phyloP scores from a whole-genome alignment of 2,113 vertebrate species.

The Talpa occidentalis region DNA sequence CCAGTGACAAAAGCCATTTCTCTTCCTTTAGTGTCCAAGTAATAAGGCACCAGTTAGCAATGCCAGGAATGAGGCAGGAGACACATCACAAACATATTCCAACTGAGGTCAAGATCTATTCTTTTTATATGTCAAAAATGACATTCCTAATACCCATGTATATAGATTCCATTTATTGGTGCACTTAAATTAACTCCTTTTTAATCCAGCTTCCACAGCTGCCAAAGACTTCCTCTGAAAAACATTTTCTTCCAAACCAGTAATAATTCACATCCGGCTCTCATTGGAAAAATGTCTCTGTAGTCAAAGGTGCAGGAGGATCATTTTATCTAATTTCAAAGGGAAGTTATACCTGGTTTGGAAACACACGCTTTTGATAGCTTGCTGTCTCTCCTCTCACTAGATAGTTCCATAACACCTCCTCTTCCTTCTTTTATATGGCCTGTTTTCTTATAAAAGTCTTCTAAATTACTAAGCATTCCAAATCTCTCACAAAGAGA shows the following conservation, averaged over 20 bases:
- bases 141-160: constrained; percentile 38
- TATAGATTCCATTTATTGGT: constrained; percentile 54
- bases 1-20: neutral
- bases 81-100: neutral
- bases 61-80: neutral
- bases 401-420: neutral
- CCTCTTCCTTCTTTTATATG: neutral
- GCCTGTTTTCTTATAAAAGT: constrained; percentile 1
- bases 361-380: constrained; percentile 19
- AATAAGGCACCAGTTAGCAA: constrained; percentile 18
- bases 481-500: neutral
- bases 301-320: neutral
- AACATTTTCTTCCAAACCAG: constrained; percentile 24
- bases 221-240: constrained; percentile 42
- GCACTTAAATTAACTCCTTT: constrained; percentile 61
- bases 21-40: constrained; percentile 16
- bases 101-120: constrained; percentile 60
- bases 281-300: neutral
- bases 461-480: neutral
- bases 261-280: constrained; percentile 27
- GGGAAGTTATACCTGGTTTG: neutral
- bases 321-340: constrained; percentile 45
- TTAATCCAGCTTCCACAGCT: constrained; percentile 53
- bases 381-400: constrained; percentile 40
- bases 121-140: constrained; percentile 58